Percentiles rank a stretch among this genome's conserved stretches.
These are phyloP conservation scores for Molothrus aeneus DNA, from an alignment of 2,797 vertebrate genomes.

Conservation along the genomic window DNA sequence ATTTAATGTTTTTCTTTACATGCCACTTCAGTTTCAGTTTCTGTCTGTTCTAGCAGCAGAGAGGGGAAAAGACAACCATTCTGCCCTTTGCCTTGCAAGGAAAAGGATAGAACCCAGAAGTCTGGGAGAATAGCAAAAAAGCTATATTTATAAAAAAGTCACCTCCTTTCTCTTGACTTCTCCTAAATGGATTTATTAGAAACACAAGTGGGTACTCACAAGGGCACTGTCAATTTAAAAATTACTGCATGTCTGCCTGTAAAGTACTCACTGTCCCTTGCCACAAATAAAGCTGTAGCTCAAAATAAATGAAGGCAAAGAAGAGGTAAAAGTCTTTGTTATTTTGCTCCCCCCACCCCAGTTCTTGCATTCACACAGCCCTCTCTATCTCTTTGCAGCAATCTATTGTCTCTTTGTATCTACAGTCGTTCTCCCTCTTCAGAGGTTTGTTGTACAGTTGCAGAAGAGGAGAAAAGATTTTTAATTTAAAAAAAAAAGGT, in stretches of 20 bases:
- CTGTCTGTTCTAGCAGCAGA: background rate
- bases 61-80: background rate
- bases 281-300: background rate
- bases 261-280: background rate
- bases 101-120: background rate
- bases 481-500: background rate
- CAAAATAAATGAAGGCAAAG: background rate
- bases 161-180: background rate
- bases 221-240: constrained; percentile 3
- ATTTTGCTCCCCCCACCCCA: background rate
- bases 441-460: background rate
- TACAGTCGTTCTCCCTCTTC: background rate
- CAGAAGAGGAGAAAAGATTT: background rate
- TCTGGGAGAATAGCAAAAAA: background rate
- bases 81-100: background rate
- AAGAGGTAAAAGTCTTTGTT: background rate
- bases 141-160: background rate
- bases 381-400: background rate
- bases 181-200: background rate
- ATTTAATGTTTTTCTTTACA: background rate
- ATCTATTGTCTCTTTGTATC: background rate
- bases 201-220: background rate
- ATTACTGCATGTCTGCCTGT: background rate
- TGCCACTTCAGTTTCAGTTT: background rate
- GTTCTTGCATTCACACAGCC: background rate